phyloP scores from a whole-genome alignment of 2,113 vertebrate species.

The Chaenocephalus aceratus region DNA sequence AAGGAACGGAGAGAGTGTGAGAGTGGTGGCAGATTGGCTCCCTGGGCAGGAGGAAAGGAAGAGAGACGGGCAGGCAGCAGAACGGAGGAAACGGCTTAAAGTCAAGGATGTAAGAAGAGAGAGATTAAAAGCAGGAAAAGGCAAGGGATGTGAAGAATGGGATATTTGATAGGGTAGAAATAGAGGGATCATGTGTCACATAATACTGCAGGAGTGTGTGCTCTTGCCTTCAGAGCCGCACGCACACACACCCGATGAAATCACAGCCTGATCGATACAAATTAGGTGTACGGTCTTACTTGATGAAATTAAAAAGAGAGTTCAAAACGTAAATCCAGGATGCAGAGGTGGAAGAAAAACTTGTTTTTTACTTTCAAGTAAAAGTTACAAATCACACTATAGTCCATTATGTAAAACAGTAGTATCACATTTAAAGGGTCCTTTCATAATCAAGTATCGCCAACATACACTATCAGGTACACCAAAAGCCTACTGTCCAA shows the following conservation, averaged over 20 bases:
- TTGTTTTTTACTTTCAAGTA: neutral
- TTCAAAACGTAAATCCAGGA: neutral
- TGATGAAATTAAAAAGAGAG: neutral
- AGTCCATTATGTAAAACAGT: neutral
- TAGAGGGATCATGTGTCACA: slow-evolving; percentile 49
- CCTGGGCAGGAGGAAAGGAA: neutral
- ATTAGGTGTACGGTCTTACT: slow-evolving; percentile 4
- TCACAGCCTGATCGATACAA: slow-evolving; percentile 48
- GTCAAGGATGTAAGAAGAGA: slow-evolving; percentile 33
- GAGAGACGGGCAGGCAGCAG: slow-evolving; percentile 4
- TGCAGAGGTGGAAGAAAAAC: neutral
- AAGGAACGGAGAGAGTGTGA: slow-evolving; percentile 12
- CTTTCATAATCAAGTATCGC: neutral
- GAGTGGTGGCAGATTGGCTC: slow-evolving; percentile 35
- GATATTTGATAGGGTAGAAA: slow-evolving; percentile 48
- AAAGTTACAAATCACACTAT: neutral
- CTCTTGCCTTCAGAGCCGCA: slow-evolving; percentile 7
- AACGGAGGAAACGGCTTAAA: slow-evolving; percentile 33
- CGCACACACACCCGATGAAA: slow-evolving; percentile 46
- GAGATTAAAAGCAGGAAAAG: slow-evolving; percentile 52
- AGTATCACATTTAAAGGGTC: too few relatives aligned
- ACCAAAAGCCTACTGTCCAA: neutral
- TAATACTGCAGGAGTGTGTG: slow-evolving; percentile 31
- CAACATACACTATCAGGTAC: neutral
- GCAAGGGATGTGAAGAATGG: slow-evolving; percentile 38